Percentiles rank a stretch among this genome's conserved stretches.
Conservation (phyloP, 1,140 invertebrate species). For the Drosophila watanabei region DNA sequence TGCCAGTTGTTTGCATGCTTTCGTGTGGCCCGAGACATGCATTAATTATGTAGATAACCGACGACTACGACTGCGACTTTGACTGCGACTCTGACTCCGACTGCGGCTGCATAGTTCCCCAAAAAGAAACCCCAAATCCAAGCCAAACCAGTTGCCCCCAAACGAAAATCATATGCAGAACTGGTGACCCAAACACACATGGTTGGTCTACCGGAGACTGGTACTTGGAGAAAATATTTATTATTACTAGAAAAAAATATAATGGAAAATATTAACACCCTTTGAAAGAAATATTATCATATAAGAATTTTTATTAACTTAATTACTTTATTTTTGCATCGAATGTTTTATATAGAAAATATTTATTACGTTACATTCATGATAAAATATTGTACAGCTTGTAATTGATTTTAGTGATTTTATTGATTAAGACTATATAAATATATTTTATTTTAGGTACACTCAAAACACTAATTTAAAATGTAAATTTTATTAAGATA, state of each 20-base stretch:
- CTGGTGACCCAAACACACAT: slow-evolving; percentile 45
- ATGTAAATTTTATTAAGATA: no score
- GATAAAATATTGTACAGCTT: no score
- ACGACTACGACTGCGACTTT: slow-evolving; percentile 33
- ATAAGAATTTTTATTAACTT: no score
- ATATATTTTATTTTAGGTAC: no score
- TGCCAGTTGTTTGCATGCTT: slow-evolving; percentile 79
- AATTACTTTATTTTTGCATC: background rate
- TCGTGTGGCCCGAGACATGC: slow-evolving; percentile 81
- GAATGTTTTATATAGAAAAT: background rate
- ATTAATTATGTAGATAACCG: slow-evolving; percentile 81
- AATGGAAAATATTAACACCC: no score
- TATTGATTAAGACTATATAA: no score
- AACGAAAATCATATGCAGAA: slow-evolving; percentile 55
- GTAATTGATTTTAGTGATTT: no score
- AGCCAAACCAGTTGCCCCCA: slow-evolving; percentile 49
- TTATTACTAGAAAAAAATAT: background rate
- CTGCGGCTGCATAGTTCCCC: slow-evolving; percentile 18
- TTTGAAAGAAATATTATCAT: no score
- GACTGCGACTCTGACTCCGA: slow-evolving; percentile 27
- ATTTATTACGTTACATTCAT: no score
- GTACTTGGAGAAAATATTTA: slow-evolving; percentile 2
- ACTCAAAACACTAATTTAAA: no score
- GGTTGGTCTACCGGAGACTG: slow-evolving; percentile 4
- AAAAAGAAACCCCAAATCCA: slow-evolving; percentile 32